These are phyloP conservation scores for Tenthredo distinguenda DNA, from an alignment of 2,888 invertebrate genomes.

Conservation along the genomic window DNA sequence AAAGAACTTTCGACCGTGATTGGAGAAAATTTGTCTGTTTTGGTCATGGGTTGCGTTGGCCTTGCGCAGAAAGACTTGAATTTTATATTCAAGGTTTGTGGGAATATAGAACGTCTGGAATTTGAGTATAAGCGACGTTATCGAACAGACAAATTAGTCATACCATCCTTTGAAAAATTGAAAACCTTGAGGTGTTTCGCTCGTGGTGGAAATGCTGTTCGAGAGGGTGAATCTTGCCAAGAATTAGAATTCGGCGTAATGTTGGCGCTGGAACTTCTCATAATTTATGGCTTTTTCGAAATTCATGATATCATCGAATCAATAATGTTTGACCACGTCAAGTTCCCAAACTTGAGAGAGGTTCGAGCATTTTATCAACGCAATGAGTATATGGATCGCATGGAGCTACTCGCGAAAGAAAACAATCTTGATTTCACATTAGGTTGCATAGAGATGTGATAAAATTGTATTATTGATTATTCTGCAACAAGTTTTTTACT, in stretches of 20 bases:
- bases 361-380: neutral
- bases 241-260: neutral
- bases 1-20: neutral
- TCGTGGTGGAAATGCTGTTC: neutral
- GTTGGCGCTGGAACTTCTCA: neutral
- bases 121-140: neutral
- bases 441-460: neutral
- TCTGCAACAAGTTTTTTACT: neutral
- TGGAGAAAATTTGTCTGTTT: neutral
- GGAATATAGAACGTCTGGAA: constrained; percentile 3
- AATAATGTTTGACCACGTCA: neutral
- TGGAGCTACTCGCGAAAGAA: neutral
- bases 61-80: neutral
- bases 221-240: neutral
- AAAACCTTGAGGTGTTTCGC: neutral
- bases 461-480: neutral
- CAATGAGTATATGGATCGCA: neutral
- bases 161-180: constrained; percentile 3
- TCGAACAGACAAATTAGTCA: neutral
- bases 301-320: neutral
- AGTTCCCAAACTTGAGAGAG: constrained; percentile 8
- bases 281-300: neutral
- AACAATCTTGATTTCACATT: constrained; percentile 12
- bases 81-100: neutral
- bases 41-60: neutral